Evolutionary conservation across 2,888 invertebrate species (phyloP), one percentile per base, ranked within the genome.

Genomic region (Fabriciana adippe): DNA sequence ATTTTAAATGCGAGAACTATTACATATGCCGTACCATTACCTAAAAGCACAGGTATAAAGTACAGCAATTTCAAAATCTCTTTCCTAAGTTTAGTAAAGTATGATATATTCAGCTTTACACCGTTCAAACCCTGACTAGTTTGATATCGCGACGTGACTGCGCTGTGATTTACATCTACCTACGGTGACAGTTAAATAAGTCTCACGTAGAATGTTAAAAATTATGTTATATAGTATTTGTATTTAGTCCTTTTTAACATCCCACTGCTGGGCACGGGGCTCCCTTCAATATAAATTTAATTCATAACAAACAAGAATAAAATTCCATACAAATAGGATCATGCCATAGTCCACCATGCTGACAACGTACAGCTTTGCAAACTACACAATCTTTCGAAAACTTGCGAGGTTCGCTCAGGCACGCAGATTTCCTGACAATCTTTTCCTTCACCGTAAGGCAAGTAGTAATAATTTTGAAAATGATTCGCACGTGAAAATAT

Each of bases 61-160:
- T 60, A 60, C 35, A n/a, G 60, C 31, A 48, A 60, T 55, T 55
- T 63, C 35, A 53, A 54, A 55, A 63, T 63, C 54, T 63, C 45
- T 54, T 63, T 63, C 45, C 63, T 11, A 13, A 53, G 53, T 63
- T 63, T 45, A 26, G 60, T 16, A 15, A 18, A 16, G 15, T 54
- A 63, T 63, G 54, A 63, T 63, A 63, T 63, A 63, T 63, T 54
- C 54, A 54, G 54, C 8, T 54, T 26, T 16, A 60, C 45, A 55
- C 35, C 63, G 63, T 47, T 55, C 50, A 48, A 11, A 54, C 35
- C 54, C 60, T 16, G 60, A 54, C 47, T 60, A 66, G 54, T 55
- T 55, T 54, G 57, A 65, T 66, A 66, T 48, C 66, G 26, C 53
- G 59, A 66, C 66, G 66, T 66, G 66, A 66, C 66, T 60, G 66